A percentile compares a stretch with the other conserved stretches of the same genome.
phyloP scores from a whole-genome alignment of 2,888 invertebrate genomes.

The Troides oblongomaculatus region DNA sequence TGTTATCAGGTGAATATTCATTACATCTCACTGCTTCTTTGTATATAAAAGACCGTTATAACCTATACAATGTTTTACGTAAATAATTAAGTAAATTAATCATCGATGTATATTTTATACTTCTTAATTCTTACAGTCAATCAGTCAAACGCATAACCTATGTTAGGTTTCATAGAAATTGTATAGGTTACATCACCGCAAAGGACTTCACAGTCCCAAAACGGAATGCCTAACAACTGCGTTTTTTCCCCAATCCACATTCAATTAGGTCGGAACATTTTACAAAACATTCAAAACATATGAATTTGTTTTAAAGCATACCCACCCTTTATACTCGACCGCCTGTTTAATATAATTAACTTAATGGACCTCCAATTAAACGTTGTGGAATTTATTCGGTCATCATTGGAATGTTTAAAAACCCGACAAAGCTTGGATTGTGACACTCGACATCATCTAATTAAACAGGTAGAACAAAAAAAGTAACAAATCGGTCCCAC shows the following conservation, averaged over 20 bases:
- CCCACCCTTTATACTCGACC: constrained; percentile 11
- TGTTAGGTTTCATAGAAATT: no score
- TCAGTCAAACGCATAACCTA: no score
- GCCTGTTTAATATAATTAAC: constrained; percentile 11
- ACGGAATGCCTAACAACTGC: no score
- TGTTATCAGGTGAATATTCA: not conserved
- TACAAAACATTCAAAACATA: constrained; percentile 4
- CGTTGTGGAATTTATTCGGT: constrained; percentile 31
- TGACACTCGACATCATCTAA: constrained; percentile 26
- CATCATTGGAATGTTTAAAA: constrained; percentile 29
- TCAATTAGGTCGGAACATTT: constrained; percentile 2
- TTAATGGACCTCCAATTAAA: constrained; percentile 27
- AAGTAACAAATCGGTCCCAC: constrained; percentile 30
- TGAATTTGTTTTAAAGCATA: constrained; percentile 12
- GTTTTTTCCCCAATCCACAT: no score
- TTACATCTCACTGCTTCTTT: not conserved
- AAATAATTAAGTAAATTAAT: no score
- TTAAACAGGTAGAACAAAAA: constrained; percentile 4
- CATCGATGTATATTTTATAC: no score
- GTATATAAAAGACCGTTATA: not conserved
- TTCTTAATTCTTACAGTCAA: no score
- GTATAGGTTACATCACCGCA: no score
- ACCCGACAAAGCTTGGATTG: constrained; percentile 12
- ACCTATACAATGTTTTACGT: no score
- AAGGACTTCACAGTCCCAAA: no score